Base-by-base conservation (phyloP, 2,888 invertebrate genomes). In the Caenorhabditis sp. region DNA sequence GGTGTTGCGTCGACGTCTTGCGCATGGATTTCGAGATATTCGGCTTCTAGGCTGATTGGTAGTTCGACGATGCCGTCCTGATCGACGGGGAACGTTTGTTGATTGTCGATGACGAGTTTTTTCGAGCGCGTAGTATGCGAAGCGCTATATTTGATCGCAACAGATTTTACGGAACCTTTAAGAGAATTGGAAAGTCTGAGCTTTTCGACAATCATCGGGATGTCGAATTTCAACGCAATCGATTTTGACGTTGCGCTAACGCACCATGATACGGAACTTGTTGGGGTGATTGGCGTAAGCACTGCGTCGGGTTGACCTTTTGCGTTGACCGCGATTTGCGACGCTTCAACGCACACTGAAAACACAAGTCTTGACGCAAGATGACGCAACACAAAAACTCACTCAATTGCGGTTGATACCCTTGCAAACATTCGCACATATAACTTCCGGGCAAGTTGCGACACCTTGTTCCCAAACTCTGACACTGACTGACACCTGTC, bases 371-470 rank as follows among this genome's bases (percentile, higher is more conserved):
- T 27, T 43, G 37, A 8, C 19, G 8, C 19, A 6, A 26, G 63
- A 37, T 23, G n/a, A 14, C n/a, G 14, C 8, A 31, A 49, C 8
- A 4, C 58, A 37, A 17, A 23, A 31, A 59, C 77, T 75, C 26
- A 87, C 87, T 74, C 36, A 86, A 60, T 71, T 87, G 85, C 1
- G 87, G 81, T 54, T 81, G 77, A 68, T 81, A 88, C 23, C 88
- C 88, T 19, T 69, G 54, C 43, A 83, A 69, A 62, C 88, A 88
- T 14, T 81, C 69, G 57, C 88, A 88, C 49, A 63, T 61, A 64
- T 87, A 88, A 14, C 87, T 87, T 14, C 88, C 88, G 6, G 82
- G 78, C 19, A 83, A 57, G 64, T 88, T 88, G 6, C 72, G 67
- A 68, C 88, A 88, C 17, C 61, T 59, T 24, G 78, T 75, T 4